Evolutionary conservation across 2,888 invertebrate species (phyloP), one percentile per base, ranked within the genome.

Genomic region (Pharmacophagus antenor): DNA sequence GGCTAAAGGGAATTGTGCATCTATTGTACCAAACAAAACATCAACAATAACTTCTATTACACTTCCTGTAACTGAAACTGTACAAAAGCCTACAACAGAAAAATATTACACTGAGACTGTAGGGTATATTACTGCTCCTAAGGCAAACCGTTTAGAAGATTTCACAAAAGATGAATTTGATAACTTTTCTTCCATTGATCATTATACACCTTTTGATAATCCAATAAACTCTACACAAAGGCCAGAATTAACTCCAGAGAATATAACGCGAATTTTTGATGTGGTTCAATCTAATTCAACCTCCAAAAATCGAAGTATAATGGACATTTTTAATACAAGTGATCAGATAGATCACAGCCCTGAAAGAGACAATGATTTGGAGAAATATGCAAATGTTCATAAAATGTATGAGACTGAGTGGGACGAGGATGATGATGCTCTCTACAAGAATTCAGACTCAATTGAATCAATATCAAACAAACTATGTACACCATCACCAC

Each of bases 371-470:
- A 69, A 77, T 65, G 73, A 79, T 48, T 62, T 73, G 31, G 74
- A 84, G 51, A 79, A 77, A n/a, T 77, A 71, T 72, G 76, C 79
- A 27, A 73, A 63, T 69, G 66, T 72, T 20, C 72, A 69, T 42
- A 84, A 78, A 77, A 70, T 62, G 42, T 82, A 81, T 68, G 85
- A 86, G 66, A 74, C 75, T 56, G 74, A 82, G 58, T 88, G 90
- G 90, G 84, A 90, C 70, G 88, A 85, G 58, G 90, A 90, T 67
- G 91, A 91, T 67, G 91, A 91, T 64, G 90, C 84, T 58, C 80
- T 91, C 23, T 91, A 91, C 67, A 84, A 80, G 66, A 74, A 77
- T 61, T 68, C 77, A 41, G 81, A 82, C 56, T 63, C 74, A 22
- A 61, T 63, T 58, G 75, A 72, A 20, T 60, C 55, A 46, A 57